Base-by-base conservation (phyloP, 2,113 vertebrate species). In the Girardinichthys multiradiatus region DNA sequence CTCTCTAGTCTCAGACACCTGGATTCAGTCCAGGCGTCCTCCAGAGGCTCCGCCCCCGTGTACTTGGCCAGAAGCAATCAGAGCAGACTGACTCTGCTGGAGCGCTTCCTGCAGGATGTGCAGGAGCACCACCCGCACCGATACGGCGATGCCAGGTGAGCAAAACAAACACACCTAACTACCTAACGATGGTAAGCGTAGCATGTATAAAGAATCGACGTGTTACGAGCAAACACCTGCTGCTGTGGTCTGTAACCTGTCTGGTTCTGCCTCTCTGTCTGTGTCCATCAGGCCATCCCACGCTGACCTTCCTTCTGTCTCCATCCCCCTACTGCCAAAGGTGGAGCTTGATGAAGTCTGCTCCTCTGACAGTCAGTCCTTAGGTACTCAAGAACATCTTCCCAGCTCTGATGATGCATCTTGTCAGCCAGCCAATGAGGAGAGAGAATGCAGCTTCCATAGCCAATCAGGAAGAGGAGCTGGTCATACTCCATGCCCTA, bases 41-140 rank as follows among this genome's bases (percentile, higher is more conserved):
- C 95, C 79, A 91, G 86, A 75, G 90, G 80, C 24, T 80, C 88
- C 35, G 66, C 83, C 57, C 77, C 90, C 35, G 80, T 19, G 27
- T 68, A 84, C 67, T 86, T 89, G 14, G 87, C 93, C 68, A 87
- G 80, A 37, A 89, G 79, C 54, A 89, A 77, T 57, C 76, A 80
- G 33, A 86, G 89, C 68, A 90, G 70, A 15, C 74, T 74, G 28
- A 96, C 92, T 45, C 64, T 99, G 79, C 93, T 99, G 95, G 96
- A 98, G 4, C 95, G 97, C 71, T 99, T 99, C 83, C 91, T 99
- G 64, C 93, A 96, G 76, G 98, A 99, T 37, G 97, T 99, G 29
- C 83, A 96, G 30, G 90, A 90, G 31, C 95, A 99, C 83, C 96
- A 98, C 90, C 96, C 97, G 0, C 90, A 95, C 82, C 87, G 83